phyloP scores from a whole-genome alignment of 2,888 invertebrate species.

The Habroteleia sp. region DNA sequence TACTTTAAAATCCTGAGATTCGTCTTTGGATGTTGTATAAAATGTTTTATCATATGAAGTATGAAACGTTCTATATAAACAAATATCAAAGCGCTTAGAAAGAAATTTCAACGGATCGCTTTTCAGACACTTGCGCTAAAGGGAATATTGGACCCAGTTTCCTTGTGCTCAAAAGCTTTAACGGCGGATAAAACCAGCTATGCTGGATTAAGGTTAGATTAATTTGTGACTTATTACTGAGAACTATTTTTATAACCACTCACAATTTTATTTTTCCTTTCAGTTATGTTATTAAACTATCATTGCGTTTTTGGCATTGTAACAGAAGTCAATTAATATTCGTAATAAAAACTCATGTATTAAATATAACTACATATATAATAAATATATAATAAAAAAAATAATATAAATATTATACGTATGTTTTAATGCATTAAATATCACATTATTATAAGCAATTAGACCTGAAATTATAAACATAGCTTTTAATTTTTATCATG shows the following conservation, averaged over 20 bases:
- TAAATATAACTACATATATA: no score
- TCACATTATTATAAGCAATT: no score
- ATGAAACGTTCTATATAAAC: constrained; percentile 58
- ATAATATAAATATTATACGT: no score
- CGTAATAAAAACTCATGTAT: no score
- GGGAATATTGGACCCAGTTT: constrained; percentile 55
- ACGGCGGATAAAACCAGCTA: constrained; percentile 38
- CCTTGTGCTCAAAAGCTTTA: constrained; percentile 34
- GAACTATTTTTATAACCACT: constrained; percentile 16
- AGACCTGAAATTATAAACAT: no score
- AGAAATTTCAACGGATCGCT: constrained; percentile 53
- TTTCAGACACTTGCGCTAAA: constrained; percentile 50
- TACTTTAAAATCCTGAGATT: constrained; percentile 21
- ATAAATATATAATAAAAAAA: no score
- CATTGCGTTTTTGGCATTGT: no score
- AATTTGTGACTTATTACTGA: constrained; percentile 39
- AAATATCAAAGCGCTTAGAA: constrained; percentile 60
- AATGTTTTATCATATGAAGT: constrained; percentile 52
- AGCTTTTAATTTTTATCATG: no score
- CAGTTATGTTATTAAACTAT: constrained; percentile 12
- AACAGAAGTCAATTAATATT: no score
- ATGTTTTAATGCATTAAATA: no score
- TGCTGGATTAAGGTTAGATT: constrained; percentile 45
- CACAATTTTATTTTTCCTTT: constrained; percentile 2
- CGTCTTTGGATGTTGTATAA: constrained; percentile 38